A percentile compares a stretch with the other conserved stretches of the same genome.
These are phyloP conservation scores for Aphelinus atriplicis DNA, from an alignment of 1,140 invertebrate species.

Conservation along the genomic window DNA sequence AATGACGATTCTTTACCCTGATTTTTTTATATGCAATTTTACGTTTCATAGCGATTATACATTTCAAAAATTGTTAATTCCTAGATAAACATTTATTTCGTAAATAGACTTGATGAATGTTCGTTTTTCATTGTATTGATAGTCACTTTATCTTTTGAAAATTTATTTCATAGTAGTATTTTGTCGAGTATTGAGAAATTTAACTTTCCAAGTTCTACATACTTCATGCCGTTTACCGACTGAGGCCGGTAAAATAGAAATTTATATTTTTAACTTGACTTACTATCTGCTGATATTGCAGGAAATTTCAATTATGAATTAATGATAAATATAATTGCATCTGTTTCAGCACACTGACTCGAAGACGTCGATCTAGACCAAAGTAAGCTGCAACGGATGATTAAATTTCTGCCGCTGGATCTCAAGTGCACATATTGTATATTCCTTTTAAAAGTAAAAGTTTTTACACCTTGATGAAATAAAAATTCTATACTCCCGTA, in stretches of 20 bases:
- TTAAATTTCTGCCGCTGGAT: slow-evolving; percentile 42
- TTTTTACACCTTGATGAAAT: slow-evolving; percentile 62
- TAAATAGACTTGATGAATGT: too few species aligned
- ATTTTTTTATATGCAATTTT: too few species aligned
- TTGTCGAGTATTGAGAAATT: neutral
- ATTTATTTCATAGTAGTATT: too few species aligned
- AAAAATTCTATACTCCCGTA: slow-evolving; percentile 56
- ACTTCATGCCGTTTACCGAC: slow-evolving; percentile 8
- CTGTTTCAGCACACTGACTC: slow-evolving; percentile 62
- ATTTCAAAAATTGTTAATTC: too few species aligned
- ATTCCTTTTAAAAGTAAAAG: slow-evolving; percentile 53
- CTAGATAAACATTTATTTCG: too few species aligned
- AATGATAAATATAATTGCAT: slow-evolving; percentile 5
- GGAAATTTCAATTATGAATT: too few species aligned
- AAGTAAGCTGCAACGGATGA: slow-evolving; percentile 56
- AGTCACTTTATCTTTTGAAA: too few species aligned
- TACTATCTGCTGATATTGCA: neutral
- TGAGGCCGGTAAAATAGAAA: slow-evolving; percentile 35
- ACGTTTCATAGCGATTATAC: too few species aligned
- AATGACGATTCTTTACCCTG: too few species aligned
- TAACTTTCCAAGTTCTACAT: neutral
- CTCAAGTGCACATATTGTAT: slow-evolving; percentile 61
- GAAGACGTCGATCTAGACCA: slow-evolving; percentile 58
- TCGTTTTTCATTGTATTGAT: too few species aligned
- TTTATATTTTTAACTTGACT: slow-evolving; percentile 17